Evolutionary conservation across 2,797 vertebrate genomes (phyloP), one percentile per base, ranked within the genome.

Genomic region (Gambelia wislizenii): DNA sequence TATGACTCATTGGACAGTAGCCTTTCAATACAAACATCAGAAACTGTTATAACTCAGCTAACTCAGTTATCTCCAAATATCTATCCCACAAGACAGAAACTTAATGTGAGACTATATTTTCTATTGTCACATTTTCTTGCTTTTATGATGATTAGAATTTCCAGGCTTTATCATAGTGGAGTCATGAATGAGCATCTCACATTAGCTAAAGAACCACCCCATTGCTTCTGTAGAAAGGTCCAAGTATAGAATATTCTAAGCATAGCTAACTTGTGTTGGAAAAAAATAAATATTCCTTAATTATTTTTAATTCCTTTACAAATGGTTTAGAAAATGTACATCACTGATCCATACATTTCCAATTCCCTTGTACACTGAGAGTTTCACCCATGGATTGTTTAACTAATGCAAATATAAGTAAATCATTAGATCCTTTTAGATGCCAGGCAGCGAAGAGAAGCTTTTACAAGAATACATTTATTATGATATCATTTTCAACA

Each of bases 381-480:
- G 18, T 70, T 52, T 70, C 12, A 84, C n/a, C 47, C 33, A 84
- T 72, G 20, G 30, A 39, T 79, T 78, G n/a, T 61, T 72, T 87
- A 44, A 83, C 54, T 80, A 87, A 42, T 75, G 54, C 39, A 90
- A 87, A 74, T 20, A 74, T 79, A 80, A 84, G 54, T 64, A 90
- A 90, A 90, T 84, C 76, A 67, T 52, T 87, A 64, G 27, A n/a
- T 84, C 12, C 59, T n/a, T 87, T 84, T 84, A 64, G 44, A 84
- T 84, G 42, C 36, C 36, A 64, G 56, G 67, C 52, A 90, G 56
- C 14, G 49, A 90, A 90, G 82, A 70, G 16, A 20, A 87, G 61
- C 67, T 84, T 90, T 90, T 87, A 74, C 81, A 90, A 61, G 82
- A 75, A 72, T 61, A 30, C 70, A 79, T 87, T 87, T 83, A 86